Evolutionary conservation across 2,113 vertebrate species (phyloP), one percentile per base, ranked within the genome.

Genomic region (Uropsilus gracilis): DNA sequence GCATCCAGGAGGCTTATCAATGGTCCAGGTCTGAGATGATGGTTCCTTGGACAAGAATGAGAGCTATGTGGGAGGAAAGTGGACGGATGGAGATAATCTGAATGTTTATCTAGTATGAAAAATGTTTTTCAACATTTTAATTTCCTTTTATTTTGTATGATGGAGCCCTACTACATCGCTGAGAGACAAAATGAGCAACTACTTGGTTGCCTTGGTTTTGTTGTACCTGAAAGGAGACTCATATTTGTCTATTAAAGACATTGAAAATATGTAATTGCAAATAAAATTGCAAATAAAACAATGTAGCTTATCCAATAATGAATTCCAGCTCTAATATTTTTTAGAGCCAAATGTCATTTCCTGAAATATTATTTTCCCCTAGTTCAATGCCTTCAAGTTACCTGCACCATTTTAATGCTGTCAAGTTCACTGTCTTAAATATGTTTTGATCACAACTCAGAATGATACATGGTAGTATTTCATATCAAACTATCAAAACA

Each of bases 231-330:
- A 80, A 75, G 32, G 6, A 85, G 66, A 89, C 53, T 42, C 22
- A 18, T 42, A 75, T 80, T 86, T 61, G 17, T 44, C 46, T 94
- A 63, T 63, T 63, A 50, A 44, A 71, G 37, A 85, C 17, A 86
- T 72, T 96, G 72, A 86, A 71, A 91, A 77, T n/a, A 55, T 64
- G 24, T 32, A 59, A 92, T 44, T 95, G 34, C 3, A n/a, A n/a
- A n/a, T n/a, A n/a, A n/a, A n/a, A n/a, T 44, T 81, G 10, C 7
- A 86, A 80, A 68, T 69, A 81, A 84, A 85, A 90, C 11, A 83
- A 63, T 16, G 12, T 10, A 76, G 8, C 80, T 90, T 71, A 30
- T 12, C 13, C 4, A 84, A 12, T 9, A 78, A 78, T 84, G 16
- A 59, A 87, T 66, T 94, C 88, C 3, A 59, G 48, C 26, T 87